These are phyloP conservation scores for Nothobranchius kuhntae DNA, from an alignment of 2,113 vertebrate species.

Conservation along the genomic window DNA sequence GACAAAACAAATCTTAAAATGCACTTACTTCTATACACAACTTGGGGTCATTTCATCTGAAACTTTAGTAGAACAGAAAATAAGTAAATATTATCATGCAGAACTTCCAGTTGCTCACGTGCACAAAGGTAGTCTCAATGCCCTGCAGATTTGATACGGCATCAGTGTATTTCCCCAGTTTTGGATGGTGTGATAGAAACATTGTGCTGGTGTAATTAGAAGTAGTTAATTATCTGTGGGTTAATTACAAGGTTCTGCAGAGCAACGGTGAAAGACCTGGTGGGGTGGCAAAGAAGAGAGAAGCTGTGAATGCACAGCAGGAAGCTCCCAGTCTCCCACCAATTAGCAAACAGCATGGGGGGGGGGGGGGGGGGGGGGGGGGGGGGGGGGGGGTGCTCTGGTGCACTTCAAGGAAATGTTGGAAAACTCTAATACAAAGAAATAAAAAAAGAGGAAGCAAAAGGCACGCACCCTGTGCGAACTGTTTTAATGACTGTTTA, in stretches of 20 bases:
- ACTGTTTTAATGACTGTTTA: conserved; percentile 31
- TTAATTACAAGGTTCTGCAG: conserved; percentile 92
- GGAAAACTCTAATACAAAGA: conserved; percentile 48
- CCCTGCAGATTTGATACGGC: conserved; percentile 45
- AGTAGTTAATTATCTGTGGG: conserved; percentile 98
- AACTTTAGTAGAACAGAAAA: no score
- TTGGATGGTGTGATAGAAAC: conserved; percentile 89
- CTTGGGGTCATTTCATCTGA: no score
- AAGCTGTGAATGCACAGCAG: conserved; percentile 78
- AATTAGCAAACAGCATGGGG: conserved; percentile 80
- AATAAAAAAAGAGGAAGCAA: conserved; percentile 38
- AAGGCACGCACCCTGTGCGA: conserved; percentile 45
- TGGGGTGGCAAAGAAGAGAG: conserved; percentile 75
- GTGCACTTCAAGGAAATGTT: conserved; percentile 64
- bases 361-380: conserved; percentile 54
- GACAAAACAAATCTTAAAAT: conserved; percentile 68
- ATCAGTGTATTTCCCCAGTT: conserved; percentile 78
- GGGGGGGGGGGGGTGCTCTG: conserved; percentile 39
- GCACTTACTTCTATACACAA: conserved; percentile 60
- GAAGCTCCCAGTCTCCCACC: conserved; percentile 80
- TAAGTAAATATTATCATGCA: background rate
- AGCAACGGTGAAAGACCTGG: conserved; percentile 74
- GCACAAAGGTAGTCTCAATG: conserved; percentile 46
- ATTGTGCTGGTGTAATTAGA: conserved; percentile 94
- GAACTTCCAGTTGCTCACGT: conserved; percentile 18